A percentile compares a stretch with the other conserved stretches of the same genome.
phyloP scores from a whole-genome alignment of 2,888 invertebrate species.

The Mimumesa dahlbomi region DNA sequence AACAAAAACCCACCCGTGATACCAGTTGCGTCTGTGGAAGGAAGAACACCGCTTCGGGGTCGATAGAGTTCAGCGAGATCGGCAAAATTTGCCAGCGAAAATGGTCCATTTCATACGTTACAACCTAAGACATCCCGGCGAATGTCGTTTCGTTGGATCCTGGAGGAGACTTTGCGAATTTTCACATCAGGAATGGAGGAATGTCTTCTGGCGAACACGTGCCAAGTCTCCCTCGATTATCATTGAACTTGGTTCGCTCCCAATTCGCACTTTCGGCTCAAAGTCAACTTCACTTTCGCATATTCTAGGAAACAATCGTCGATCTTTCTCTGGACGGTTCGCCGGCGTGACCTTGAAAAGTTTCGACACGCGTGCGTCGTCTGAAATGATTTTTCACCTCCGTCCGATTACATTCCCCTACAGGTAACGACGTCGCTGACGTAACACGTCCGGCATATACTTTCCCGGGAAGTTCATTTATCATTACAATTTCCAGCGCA shows the following conservation, averaged over 20 bases:
- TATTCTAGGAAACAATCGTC: conserved; percentile 28
- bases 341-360: background rate
- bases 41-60: too few relatives aligned
- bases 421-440: too few relatives aligned
- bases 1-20: too few relatives aligned
- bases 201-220: background rate
- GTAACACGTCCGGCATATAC: too few relatives aligned
- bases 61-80: too few relatives aligned
- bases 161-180: background rate
- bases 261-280: conserved; percentile 14
- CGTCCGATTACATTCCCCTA: too few relatives aligned
- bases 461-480: too few relatives aligned
- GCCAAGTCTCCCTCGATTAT: conserved; percentile 31
- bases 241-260: conserved; percentile 30
- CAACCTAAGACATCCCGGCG: too few relatives aligned
- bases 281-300: conserved; percentile 11
- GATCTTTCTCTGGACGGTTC: background rate
- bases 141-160: background rate
- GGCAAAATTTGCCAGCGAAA: too few relatives aligned
- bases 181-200: background rate
- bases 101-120: too few relatives aligned
- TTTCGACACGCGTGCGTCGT: background rate
- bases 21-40: too few relatives aligned
- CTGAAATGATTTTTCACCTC: background rate
- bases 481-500: too few relatives aligned